Conservation (phyloP, 2,888 invertebrate genomes). For the Eristalis intricaria region DNA sequence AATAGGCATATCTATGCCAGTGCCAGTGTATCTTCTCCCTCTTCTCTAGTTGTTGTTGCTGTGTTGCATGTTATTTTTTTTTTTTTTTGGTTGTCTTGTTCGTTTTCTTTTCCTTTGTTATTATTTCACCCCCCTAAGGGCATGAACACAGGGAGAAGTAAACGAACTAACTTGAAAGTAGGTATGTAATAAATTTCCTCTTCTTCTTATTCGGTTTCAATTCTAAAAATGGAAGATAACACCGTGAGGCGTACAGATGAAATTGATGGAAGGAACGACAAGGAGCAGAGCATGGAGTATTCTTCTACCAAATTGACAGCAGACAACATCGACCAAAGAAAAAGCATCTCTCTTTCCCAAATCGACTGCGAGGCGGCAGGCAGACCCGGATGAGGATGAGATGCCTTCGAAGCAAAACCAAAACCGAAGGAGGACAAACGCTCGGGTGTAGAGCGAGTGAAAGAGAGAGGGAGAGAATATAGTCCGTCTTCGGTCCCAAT, state of each 20-base stretch:
- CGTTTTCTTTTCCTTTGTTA: constrained; percentile 31
- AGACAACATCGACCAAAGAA: not conserved
- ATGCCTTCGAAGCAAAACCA: not conserved
- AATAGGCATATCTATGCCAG: constrained; percentile 57
- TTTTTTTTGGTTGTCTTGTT: constrained; percentile 12
- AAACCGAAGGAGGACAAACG: not conserved
- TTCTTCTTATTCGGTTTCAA: constrained; percentile 54
- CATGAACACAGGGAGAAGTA: constrained; percentile 34
- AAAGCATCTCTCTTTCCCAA: constrained; percentile 21
- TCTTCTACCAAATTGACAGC: constrained; percentile 48
- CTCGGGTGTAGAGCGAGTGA: not conserved
- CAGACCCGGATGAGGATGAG: constrained; percentile 15
- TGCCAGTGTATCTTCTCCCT: constrained; percentile 29
- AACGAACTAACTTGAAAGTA: constrained; percentile 66
- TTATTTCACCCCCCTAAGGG: constrained; percentile 65
- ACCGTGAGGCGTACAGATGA: constrained; percentile 57
- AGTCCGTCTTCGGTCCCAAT: constrained; percentile 35
- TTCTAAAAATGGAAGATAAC: constrained; percentile 71
- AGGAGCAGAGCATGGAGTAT: constrained; percentile 39
- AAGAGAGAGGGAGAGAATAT: not conserved
- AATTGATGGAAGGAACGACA: constrained; percentile 22
- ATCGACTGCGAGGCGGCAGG: not conserved
- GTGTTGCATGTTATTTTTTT: not conserved
- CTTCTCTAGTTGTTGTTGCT: constrained; percentile 37
- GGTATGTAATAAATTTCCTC: constrained; percentile 69